Percentiles rank a stretch among this genome's conserved stretches.
Evolutionary conservation across 2,113 vertebrate species (phyloP).

Genomic region (Paedocypris sp.): DNA sequence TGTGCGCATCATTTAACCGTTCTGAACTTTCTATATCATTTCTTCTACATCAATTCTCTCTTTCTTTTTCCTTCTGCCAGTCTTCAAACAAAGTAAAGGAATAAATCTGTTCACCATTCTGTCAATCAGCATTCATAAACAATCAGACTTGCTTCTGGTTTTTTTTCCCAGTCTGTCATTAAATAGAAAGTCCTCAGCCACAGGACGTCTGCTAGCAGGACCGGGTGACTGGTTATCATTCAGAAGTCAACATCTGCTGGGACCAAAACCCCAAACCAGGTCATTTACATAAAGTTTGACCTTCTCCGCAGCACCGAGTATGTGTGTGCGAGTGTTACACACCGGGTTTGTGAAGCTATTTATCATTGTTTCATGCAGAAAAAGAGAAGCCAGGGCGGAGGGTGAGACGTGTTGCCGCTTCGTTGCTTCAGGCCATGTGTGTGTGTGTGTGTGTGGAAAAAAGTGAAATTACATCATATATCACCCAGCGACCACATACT

Average conservation of each 20-base stretch:
- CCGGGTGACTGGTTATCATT: slow-evolving; percentile 1
- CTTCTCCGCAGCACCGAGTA: slow-evolving; percentile 1
- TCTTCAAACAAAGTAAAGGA: too few relatives aligned
- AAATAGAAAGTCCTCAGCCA: slow-evolving; percentile 19
- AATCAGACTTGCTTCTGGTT: background rate
- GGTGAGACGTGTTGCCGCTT: slow-evolving; percentile 8
- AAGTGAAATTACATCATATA: slow-evolving; percentile 16
- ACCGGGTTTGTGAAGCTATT: background rate
- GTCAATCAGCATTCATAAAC: background rate
- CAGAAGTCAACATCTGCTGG: slow-evolving; percentile 5
- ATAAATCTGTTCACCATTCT: slow-evolving; percentile 12
- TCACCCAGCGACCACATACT: slow-evolving; percentile 23
- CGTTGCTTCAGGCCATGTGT: slow-evolving; percentile 18
- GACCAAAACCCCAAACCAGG: slow-evolving; percentile 12
- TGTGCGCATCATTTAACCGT: too few relatives aligned
- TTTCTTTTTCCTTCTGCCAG: background rate
- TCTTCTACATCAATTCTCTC: too few relatives aligned
- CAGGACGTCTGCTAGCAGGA: background rate
- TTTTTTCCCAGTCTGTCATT: slow-evolving; percentile 12
- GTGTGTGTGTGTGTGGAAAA: slow-evolving; percentile 14
- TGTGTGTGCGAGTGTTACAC: slow-evolving; percentile 7
- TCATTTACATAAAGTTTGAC: slow-evolving; percentile 22
- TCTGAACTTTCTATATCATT: too few relatives aligned
- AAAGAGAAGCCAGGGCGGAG: background rate
- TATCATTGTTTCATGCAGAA: slow-evolving; percentile 20